Evolutionary conservation across 2,113 vertebrate species (phyloP).

Genomic region (Mungos mungo): DNA sequence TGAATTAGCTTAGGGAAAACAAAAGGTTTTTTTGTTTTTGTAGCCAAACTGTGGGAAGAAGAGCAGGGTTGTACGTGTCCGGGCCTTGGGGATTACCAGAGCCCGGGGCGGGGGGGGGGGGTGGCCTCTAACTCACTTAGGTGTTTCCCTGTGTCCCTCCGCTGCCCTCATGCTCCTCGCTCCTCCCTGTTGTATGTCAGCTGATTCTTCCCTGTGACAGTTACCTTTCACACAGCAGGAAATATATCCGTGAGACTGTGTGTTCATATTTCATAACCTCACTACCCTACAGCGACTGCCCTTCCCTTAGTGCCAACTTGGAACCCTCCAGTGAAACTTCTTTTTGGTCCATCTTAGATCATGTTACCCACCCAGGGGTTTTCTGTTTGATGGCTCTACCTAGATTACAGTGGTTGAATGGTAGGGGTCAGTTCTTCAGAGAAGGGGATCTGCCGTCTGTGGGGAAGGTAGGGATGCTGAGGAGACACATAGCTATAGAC

Average conservation of each 20-base stretch:
- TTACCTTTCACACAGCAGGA: background rate
- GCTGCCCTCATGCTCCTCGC: no score
- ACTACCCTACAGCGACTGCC: background rate
- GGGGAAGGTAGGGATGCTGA: background rate
- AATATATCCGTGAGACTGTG: background rate
- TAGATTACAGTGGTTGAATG: background rate
- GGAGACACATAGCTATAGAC: background rate
- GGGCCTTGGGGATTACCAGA: background rate
- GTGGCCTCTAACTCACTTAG: background rate
- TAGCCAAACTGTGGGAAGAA: background rate
- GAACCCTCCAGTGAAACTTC: background rate
- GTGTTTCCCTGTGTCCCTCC: background rate
- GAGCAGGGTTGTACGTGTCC: background rate
- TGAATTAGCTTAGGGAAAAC: background rate
- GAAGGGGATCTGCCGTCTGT: background rate
- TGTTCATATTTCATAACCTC: background rate
- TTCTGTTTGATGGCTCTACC: background rate
- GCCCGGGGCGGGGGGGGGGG: background rate
- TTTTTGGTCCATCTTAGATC: background rate
- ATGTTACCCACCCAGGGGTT: background rate
- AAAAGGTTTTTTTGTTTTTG: background rate
- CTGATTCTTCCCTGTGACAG: background rate
- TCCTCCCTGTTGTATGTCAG: background rate
- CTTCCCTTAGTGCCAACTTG: background rate
- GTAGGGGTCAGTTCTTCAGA: background rate